Evolutionary conservation across 2,797 vertebrate genomes (phyloP), one percentile per base, ranked within the genome.

Genomic region (Diglossa cyanea): DNA sequence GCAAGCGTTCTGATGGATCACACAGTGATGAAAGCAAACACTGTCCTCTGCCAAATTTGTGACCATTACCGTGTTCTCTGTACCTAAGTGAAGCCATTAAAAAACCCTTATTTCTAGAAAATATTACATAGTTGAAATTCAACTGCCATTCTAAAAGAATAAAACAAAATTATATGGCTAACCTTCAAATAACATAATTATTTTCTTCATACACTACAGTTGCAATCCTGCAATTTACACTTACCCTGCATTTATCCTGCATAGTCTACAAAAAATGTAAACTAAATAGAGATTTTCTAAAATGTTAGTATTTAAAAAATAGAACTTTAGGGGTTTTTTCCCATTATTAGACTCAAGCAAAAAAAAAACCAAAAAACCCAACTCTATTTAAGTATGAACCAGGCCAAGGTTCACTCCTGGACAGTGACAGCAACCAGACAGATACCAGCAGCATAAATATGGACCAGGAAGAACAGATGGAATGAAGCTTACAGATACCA

Each of bases 1-100:
- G 53, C 70, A 58, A 80, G 84, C 33, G 74, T 33, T 78, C 67
- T 70, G 89, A 92, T 90, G 87, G 93, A 91, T 94, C 91, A 88
- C 90, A 72, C 70, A 30, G 47, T 37, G 65, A 31, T 72, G 82
- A 94, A 94, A 67, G 76, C 50, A 95, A 95, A 90, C 78, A 82
- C 26, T 0, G 17, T 47, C 35, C 72, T 30, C 3, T 91, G 95
- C 94, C 95, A 95, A 84, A 88, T 90, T 95, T 13, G 28, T 93
- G 90, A 77, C 91, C 68, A 44, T 76, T 84, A 47, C 23, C 0
- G 0, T 70, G 67, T 60, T 63, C 53, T 83, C 65, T 86, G 78
- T 82, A 37, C 48, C 25, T 28, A 35, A 86, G 25, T 40, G 33
- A 51, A 75, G 62, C 50, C 4, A 6, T 65, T 68, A 60, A 78